Percentiles rank a stretch among this genome's conserved stretches.
Evolutionary conservation across 2,113 vertebrate species (phyloP).

Genomic region (Lasiurus cinereus): DNA sequence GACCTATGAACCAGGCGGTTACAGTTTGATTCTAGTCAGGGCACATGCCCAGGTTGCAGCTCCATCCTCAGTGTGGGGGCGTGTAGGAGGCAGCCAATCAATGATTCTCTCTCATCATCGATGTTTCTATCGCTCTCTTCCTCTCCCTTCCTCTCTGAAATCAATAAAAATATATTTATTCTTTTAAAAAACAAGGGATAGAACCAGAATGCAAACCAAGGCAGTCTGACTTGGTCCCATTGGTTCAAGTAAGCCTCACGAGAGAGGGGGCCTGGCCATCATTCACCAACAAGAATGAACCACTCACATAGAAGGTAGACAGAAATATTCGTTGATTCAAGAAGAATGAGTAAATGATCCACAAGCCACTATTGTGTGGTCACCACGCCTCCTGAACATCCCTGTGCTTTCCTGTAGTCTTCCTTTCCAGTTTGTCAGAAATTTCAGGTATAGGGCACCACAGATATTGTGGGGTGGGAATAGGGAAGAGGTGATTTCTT

Average conservation of each 20-base stretch:
- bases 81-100: too few relatives aligned
- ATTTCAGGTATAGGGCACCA: background rate
- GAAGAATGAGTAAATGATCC: background rate
- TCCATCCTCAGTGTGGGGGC: too few relatives aligned
- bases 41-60: too few relatives aligned
- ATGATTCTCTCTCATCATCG: too few relatives aligned
- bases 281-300: background rate
- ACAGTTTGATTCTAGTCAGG: too few relatives aligned
- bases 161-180: too few relatives aligned
- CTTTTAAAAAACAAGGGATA: background rate
- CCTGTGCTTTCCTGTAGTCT: background rate
- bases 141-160: too few relatives aligned
- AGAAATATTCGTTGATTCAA: background rate
- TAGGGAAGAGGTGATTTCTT: background rate
- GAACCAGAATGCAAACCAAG: background rate
- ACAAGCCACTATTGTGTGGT: background rate
- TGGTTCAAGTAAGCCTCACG: background rate
- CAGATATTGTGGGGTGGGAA: background rate
- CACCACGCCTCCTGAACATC: background rate
- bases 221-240: background rate
- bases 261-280: background rate
- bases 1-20: too few relatives aligned
- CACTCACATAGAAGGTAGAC: background rate
- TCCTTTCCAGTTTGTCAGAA: background rate
- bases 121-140: too few relatives aligned